Percentiles rank a stretch among this genome's conserved stretches.
phyloP scores from a whole-genome alignment of 1,140 invertebrate species.

The Tetramorium alpestre region DNA sequence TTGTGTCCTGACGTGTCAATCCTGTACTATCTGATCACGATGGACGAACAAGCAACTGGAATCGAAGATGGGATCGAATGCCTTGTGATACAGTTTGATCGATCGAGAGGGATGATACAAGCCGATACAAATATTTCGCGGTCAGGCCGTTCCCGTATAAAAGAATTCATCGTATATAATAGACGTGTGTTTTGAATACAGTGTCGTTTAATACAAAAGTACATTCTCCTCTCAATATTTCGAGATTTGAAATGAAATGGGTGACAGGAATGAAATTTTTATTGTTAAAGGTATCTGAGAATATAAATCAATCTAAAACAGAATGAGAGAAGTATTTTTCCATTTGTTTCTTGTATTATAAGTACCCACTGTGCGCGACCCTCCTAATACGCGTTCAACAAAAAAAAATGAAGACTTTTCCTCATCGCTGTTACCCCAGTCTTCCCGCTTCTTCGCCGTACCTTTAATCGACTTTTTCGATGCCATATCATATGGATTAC shows the following conservation, averaged over 20 bases:
- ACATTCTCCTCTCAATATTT: background rate
- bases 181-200: conserved; percentile 6
- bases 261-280: background rate
- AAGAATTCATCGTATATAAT: background rate
- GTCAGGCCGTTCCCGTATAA: background rate
- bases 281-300: background rate
- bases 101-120: background rate
- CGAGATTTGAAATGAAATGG: background rate
- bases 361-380: conserved; percentile 57
- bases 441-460: conserved; percentile 62
- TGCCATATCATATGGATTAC: conserved; percentile 12
- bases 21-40: conserved; percentile 16
- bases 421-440: background rate
- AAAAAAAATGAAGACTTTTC: conserved; percentile 32
- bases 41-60: background rate
- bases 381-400: conserved; percentile 47
- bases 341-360: conserved; percentile 6
- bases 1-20: conserved; percentile 53
- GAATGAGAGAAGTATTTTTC: background rate
- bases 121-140: conserved; percentile 7
- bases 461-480: conserved; percentile 70
- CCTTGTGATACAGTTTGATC: conserved; percentile 26
- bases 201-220: background rate
- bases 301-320: background rate
- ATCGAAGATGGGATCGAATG: conserved; percentile 12